Base-by-base conservation (phyloP, 1,140 invertebrate species). In the Eriocheir sinensis region DNA sequence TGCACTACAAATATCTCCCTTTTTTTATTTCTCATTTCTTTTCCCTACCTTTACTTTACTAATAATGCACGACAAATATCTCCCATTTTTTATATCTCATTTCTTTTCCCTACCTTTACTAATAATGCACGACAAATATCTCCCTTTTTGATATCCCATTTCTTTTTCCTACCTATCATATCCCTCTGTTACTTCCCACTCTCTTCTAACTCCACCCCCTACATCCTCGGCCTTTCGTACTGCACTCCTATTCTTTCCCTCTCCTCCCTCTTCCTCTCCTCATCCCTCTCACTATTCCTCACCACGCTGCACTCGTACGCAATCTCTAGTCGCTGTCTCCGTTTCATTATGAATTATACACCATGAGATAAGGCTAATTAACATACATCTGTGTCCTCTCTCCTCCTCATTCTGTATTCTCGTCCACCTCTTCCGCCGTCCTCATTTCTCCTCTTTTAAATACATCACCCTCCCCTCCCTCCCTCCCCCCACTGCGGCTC, bases 181-280 rank as follows among this genome's bases (percentile, higher is more conserved):
- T n/a, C n/a, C n/a, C n/a, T n/a, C n/a, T n/a, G n/a, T n/a, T n/a
- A n/a, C n/a, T n/a, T n/a, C n/a, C n/a, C n/a, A n/a, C n/a, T n/a
- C n/a, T n/a, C n/a, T n/a, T n/a, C n/a, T n/a, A n/a, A n/a, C n/a
- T n/a, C n/a, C n/a, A n/a, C n/a, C n/a, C n/a, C n/a, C n/a, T n/a
- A n/a, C n/a, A n/a, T n/a, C n/a, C n/a, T n/a, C n/a, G n/a, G n/a
- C n/a, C n/a, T n/a, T n/a, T n/a, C n/a, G n/a, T n/a, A n/a, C n/a
- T n/a, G n/a, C n/a, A n/a, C n/a, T n/a, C n/a, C n/a, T n/a, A n/a
- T n/a, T n/a, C n/a, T n/a, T n/a, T n/a, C n/a, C n/a, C n/a, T n/a
- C n/a, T n/a, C n/a, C 38, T 89, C 38, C 40, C 88, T 89, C 90
- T 17, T 72, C 34, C 40, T 36, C 60, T 91, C 36, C 72, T 38